Percentiles rank a stretch among this genome's conserved stretches.
These are phyloP conservation scores for Chaetodon auriga DNA, from an alignment of 2,113 vertebrate genomes.

Conservation along the genomic window DNA sequence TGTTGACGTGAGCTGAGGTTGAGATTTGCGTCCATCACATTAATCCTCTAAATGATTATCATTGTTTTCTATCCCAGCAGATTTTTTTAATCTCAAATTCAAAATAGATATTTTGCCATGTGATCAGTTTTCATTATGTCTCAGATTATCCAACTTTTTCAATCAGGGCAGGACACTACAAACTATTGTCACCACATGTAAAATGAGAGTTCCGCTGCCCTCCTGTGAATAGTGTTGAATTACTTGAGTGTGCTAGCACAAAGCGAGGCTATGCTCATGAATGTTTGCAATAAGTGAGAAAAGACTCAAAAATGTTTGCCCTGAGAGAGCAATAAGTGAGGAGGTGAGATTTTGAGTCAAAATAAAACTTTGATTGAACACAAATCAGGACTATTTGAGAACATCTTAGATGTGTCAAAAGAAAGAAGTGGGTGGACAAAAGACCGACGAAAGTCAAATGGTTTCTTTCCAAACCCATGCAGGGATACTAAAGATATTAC, in stretches of 20 bases:
- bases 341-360: neutral
- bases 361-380: neutral
- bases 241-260: conserved; percentile 9
- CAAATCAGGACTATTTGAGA: neutral
- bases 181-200: neutral
- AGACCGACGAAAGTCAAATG: neutral
- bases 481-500: conserved; percentile 19
- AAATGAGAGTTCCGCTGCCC: conserved; percentile 42
- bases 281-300: neutral
- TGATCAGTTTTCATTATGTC: neutral
- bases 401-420: neutral
- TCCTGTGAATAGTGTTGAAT: conserved; percentile 53
- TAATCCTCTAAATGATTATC: neutral
- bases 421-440: neutral
- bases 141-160: neutral
- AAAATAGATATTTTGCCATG: neutral
- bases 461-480: conserved; percentile 5
- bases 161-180: conserved; percentile 18
- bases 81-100: neutral
- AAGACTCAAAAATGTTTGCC: neutral
- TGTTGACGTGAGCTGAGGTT: neutral
- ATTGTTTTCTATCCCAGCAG: neutral
- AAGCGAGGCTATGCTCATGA: neutral
- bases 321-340: neutral
- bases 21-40: neutral